These are phyloP conservation scores for Argyresthia albistria DNA, from an alignment of 2,888 invertebrate genomes.

Conservation along the genomic window DNA sequence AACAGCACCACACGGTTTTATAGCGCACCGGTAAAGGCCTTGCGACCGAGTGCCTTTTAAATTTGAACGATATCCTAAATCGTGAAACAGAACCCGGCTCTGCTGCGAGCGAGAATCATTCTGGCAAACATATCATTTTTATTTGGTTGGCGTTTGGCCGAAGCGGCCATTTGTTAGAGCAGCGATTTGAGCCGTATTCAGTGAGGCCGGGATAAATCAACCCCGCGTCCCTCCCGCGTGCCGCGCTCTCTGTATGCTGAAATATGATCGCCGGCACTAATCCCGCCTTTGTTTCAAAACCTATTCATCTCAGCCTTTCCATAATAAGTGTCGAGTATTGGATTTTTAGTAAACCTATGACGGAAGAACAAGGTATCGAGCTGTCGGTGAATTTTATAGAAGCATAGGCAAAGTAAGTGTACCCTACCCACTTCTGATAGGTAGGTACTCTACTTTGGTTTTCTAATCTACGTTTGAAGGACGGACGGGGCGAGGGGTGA, in stretches of 20 bases:
- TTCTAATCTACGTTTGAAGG: too few species aligned
- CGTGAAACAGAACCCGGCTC: background rate
- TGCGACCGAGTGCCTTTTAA: too few species aligned
- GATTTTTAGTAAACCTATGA: too few species aligned
- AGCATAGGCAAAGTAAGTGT: too few species aligned
- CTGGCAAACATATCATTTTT: constrained; percentile 33
- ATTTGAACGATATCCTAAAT: background rate
- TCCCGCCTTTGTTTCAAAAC: constrained; percentile 11
- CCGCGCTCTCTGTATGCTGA: constrained; percentile 16
- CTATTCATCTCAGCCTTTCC: background rate
- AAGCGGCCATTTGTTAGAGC: constrained; percentile 26
- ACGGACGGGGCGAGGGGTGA: too few species aligned
- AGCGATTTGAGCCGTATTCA: constrained; percentile 7
- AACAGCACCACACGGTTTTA: too few species aligned
- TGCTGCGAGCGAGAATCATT: background rate
- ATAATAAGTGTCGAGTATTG: background rate
- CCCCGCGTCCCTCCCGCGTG: constrained; percentile 5
- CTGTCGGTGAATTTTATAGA: too few species aligned
- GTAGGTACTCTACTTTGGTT: background rate
- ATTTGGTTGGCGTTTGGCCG: constrained; percentile 27
- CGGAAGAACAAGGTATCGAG: too few species aligned
- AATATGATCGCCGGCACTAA: constrained; percentile 26
- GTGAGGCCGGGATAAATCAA: constrained; percentile 24
- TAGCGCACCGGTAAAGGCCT: too few species aligned
- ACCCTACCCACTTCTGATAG: too few species aligned